These are phyloP conservation scores for Damaliscus lunatus DNA, from an alignment of 2,113 vertebrate species.

Conservation along the genomic window DNA sequence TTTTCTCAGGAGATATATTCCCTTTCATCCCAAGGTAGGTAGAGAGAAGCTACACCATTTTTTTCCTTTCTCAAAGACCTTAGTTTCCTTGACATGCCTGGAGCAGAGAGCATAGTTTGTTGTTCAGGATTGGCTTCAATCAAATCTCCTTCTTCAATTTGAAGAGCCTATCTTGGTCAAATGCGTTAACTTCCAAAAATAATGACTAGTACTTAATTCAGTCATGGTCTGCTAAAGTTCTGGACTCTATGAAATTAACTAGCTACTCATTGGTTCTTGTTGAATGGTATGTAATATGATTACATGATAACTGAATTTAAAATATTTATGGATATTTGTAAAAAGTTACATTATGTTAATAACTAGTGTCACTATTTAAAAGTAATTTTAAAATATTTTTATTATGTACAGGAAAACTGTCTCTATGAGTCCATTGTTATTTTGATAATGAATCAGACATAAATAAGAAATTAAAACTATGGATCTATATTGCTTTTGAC, in stretches of 20 bases:
- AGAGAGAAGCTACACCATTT: neutral
- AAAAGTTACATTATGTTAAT: neutral
- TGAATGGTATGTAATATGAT: neutral
- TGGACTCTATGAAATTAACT: neutral
- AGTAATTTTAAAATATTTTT: constrained; percentile 51
- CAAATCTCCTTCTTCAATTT: neutral
- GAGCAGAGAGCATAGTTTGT: neutral
- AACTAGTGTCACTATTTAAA: constrained; percentile 18
- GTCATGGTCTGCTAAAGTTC: neutral
- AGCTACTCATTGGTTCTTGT: neutral
- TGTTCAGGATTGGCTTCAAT: neutral
- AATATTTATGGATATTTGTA: constrained; percentile 52
- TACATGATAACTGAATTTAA: neutral
- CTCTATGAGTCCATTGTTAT: neutral
- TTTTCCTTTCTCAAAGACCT: neutral
- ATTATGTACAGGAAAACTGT: neutral
- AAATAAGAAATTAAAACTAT: neutral
- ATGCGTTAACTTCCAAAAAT: neutral
- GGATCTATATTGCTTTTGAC: neutral
- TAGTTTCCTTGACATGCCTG: neutral
- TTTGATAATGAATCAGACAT: neutral
- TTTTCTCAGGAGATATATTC: neutral
- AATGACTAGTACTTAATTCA: neutral
- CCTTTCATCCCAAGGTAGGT: neutral
- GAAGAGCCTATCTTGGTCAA: neutral